Base-by-base conservation (phyloP, 2,888 invertebrate genomes). In the Trichogramma dendrolimi region DNA sequence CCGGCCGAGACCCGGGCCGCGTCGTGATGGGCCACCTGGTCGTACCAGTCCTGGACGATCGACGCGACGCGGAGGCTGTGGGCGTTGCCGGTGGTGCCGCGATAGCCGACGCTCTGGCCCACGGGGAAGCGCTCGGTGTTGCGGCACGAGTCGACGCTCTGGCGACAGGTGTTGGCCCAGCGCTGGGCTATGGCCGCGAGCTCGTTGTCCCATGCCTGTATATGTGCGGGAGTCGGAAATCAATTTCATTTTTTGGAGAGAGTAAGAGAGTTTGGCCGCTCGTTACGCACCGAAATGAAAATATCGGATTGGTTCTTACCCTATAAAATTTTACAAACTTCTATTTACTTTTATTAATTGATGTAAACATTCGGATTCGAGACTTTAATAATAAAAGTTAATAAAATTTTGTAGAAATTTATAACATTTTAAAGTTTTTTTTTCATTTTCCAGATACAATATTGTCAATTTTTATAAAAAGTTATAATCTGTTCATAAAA, bases 101-200 rank as follows among this genome's bases (percentile, higher is more conserved):
- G 70, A 10, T 58, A 60, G 4, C 73, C 80, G 14, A 80, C 69
- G 64, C 79, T 81, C 67, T 82, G 81, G 0, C 81, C 81, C 5
- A 81, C 80, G 5, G 69, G 68, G 66, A 73, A 80, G 57, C 71
- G 69, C 4, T 67, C 74, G 71, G 68, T 69, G 67, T 78, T 71
- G 63, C 80, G 71, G 67, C 81, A 81, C 1, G 66, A 43, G 62
- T 82, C 82, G 62, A 81, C 78, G 0, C 66, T 68, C 58, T 71
- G 77, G 4, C 67, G 62, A 65, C 82, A 82, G 61, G 81, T 81
- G 53, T 75, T 73, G 6, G 79, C 80, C 82, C 81, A 82, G 55
- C 77, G 71, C 64, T 80, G 77, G 2, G 82, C 82, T 44, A 80
- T 70, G 0, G 41, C 7, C 0, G 76, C 80, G 46, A 82, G 65